phyloP scores from a whole-genome alignment of 1,140 invertebrate species.

The Drosophila sturtevanti region DNA sequence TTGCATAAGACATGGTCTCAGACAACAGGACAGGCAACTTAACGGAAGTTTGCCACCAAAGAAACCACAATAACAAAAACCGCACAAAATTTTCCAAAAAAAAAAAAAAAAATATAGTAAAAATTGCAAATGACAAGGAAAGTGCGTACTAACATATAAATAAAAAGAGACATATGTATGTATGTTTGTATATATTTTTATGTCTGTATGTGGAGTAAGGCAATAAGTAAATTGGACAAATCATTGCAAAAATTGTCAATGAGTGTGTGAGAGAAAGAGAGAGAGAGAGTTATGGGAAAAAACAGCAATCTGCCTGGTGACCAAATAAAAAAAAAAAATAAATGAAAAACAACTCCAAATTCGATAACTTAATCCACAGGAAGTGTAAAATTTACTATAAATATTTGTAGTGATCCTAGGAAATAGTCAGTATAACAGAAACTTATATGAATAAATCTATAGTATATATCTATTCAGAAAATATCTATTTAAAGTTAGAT shows the following conservation, averaged over 20 bases:
- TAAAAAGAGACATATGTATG: slow-evolving; percentile 29
- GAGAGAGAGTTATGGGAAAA: slow-evolving; percentile 18
- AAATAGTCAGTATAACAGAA: too few species aligned
- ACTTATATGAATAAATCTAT: too few species aligned
- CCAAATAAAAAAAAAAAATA: neutral
- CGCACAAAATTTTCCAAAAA: slow-evolving; percentile 44
- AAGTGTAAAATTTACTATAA: too few species aligned
- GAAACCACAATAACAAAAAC: slow-evolving; percentile 47
- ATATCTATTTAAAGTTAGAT: too few species aligned
- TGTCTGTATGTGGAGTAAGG: slow-evolving; percentile 67
- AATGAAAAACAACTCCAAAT: neutral
- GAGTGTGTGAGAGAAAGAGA: too few species aligned
- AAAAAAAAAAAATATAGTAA: too few species aligned
- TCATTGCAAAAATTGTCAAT: neutral
- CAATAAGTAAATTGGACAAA: slow-evolving; percentile 76
- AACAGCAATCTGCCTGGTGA: too few species aligned
- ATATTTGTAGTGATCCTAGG: too few species aligned
- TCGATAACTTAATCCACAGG: neutral
- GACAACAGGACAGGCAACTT: slow-evolving; percentile 54
- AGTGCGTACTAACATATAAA: slow-evolving; percentile 33
- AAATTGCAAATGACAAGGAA: slow-evolving; percentile 34
- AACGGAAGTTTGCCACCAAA: slow-evolving; percentile 66
- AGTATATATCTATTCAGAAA: too few species aligned
- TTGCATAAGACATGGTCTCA: slow-evolving; percentile 53
- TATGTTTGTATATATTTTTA: too few species aligned